Evolutionary conservation across 2,888 invertebrate species (phyloP).

Genomic region (Itoplectis maculator): DNA sequence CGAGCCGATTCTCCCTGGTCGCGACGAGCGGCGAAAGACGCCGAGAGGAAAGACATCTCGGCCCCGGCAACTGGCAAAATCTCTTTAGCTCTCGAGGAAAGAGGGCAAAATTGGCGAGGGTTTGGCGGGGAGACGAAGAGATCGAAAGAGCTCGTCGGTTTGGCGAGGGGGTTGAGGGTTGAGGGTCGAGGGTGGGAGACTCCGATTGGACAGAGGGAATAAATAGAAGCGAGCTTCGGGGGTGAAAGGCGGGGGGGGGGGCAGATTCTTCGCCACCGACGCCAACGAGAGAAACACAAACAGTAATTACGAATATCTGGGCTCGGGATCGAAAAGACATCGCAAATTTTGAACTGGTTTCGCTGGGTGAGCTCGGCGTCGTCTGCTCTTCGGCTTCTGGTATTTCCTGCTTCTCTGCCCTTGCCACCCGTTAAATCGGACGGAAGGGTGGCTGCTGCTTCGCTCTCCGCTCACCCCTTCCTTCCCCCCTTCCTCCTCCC

Average conservation of each 20-base stretch:
- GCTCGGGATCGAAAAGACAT: slow-evolving; percentile 84
- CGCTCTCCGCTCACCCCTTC: slow-evolving; percentile 49
- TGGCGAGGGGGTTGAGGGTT: no score
- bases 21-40: slow-evolving; percentile 6
- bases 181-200: slow-evolving; percentile 67
- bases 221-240: slow-evolving; percentile 75
- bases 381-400: slow-evolving; percentile 71
- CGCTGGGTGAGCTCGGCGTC: slow-evolving; percentile 77
- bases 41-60: slow-evolving; percentile 46
- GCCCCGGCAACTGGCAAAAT: slow-evolving; percentile 31
- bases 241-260: neutral
- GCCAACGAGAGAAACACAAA: slow-evolving; percentile 84
- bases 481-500: slow-evolving; percentile 18
- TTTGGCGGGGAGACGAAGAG: slow-evolving; percentile 67
- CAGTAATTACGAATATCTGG: slow-evolving; percentile 85
- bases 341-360: slow-evolving; percentile 84
- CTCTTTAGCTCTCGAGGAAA: slow-evolving; percentile 54
- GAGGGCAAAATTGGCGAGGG: slow-evolving; percentile 58
- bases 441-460: slow-evolving; percentile 26
- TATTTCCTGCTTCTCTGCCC: slow-evolving; percentile 63
- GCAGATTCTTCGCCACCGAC: slow-evolving; percentile 59
- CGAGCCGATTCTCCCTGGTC: slow-evolving; percentile 23
- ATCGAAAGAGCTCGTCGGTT: slow-evolving; percentile 70
- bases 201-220: slow-evolving; percentile 73
- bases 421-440: slow-evolving; percentile 34